These are phyloP conservation scores for Labeo calbasu DNA, from an alignment of 2,797 vertebrate species.

Conservation along the genomic window DNA sequence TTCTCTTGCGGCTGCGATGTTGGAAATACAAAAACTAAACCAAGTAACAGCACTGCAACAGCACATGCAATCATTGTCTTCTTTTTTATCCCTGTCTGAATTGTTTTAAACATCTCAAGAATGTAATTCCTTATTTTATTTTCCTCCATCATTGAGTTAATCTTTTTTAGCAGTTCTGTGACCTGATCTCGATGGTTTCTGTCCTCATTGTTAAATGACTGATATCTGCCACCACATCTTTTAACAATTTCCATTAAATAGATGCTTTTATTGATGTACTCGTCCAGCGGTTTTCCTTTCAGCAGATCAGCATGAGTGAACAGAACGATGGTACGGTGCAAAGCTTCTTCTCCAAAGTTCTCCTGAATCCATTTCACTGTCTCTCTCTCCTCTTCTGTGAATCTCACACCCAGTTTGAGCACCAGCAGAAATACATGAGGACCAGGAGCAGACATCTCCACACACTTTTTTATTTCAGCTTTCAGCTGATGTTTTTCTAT, in stretches of 20 bases:
- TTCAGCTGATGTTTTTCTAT: not conserved
- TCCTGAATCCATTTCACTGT: not conserved
- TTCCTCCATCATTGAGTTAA: not conserved
- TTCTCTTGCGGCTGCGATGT: too few species aligned
- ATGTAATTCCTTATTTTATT: not conserved
- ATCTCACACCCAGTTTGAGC: conserved; percentile 11
- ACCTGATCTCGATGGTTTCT: not conserved
- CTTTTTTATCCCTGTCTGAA: not conserved
- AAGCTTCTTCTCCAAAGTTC: conserved; percentile 9
- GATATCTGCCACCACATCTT: conserved; percentile 24
- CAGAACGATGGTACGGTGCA: not conserved
- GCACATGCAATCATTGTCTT: not conserved
- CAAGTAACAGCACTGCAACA: not conserved
- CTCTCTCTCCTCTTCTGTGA: conserved; percentile 13
- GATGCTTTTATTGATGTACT: not conserved
- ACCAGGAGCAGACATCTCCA: not conserved
- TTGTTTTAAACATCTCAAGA: not conserved
- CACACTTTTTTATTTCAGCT: not conserved
- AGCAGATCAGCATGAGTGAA: conserved; percentile 37
- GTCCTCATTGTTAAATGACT: conserved; percentile 6
- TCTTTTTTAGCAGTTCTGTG: not conserved
- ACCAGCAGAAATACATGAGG: conserved; percentile 39
- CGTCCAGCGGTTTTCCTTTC: not conserved
- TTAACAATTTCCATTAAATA: not conserved
- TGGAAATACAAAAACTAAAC: too few species aligned